Conservation (phyloP, 2,888 invertebrate genomes). For the Fissipunctia ypsillon region DNA sequence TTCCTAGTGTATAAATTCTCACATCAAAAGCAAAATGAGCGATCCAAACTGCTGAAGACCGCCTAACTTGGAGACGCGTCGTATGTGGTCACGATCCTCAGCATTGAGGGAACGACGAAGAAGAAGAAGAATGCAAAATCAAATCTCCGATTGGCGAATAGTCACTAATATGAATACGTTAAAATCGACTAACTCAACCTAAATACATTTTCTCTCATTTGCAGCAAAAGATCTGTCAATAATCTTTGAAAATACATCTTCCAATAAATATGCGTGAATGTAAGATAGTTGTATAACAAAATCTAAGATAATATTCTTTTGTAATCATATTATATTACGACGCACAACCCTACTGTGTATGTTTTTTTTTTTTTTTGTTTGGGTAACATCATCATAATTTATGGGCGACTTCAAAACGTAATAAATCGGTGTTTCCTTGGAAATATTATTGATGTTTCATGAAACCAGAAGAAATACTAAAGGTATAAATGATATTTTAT, state of each 20-base stretch:
- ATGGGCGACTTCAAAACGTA: constrained; percentile 84
- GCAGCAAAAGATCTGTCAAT: no score
- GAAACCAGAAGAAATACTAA: constrained; percentile 71
- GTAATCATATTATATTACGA: neutral
- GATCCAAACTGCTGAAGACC: neutral
- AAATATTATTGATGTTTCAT: constrained; percentile 88
- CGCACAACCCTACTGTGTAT: constrained; percentile 10
- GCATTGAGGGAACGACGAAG: neutral
- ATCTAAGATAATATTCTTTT: neutral
- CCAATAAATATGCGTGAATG: accelerated
- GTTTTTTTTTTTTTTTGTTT: constrained; percentile 43
- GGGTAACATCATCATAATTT: constrained; percentile 76
- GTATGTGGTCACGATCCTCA: neutral
- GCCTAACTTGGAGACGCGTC: neutral
- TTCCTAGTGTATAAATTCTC: neutral
- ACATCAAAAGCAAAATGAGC: neutral
- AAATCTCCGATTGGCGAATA: neutral
- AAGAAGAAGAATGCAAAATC: neutral
- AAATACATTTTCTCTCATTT: neutral
- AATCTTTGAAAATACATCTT: neutral
- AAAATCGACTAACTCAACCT: constrained; percentile 38
- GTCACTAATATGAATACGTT: neutral
- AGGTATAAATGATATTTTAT: constrained; percentile 71
- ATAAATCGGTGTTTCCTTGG: constrained; percentile 90
- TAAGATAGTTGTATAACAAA: neutral